Evolutionary conservation across 1,140 invertebrate species (phyloP).

Genomic region (Rhagoletis zephyria): DNA sequence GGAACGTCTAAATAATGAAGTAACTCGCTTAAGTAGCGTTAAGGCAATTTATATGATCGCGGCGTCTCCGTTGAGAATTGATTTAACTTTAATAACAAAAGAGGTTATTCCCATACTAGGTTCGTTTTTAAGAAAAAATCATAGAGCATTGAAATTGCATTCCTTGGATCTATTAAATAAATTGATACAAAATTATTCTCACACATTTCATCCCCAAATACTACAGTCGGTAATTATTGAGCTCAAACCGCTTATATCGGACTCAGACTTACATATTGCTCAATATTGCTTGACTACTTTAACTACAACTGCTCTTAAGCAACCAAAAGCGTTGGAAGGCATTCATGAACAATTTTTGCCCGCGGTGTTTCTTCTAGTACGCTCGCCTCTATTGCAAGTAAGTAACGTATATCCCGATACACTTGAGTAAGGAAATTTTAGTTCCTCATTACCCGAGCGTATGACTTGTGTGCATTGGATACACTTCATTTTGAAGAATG

Average conservation of each 20-base stretch:
- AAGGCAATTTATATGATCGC: constrained; percentile 96
- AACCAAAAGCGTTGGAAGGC: constrained; percentile 73
- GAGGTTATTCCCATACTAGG: constrained; percentile 93
- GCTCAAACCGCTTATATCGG: constrained; percentile 90
- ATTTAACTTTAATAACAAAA: constrained; percentile 87
- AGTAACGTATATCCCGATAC: background rate
- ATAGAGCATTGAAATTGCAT: constrained; percentile 92
- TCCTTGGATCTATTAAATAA: constrained; percentile 93
- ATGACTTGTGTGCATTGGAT: too few relatives aligned
- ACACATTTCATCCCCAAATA: constrained; percentile 80
- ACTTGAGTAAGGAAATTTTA: too few relatives aligned
- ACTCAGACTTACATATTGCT: constrained; percentile 95
- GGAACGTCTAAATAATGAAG: constrained; percentile 95
- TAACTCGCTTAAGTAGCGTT: constrained; percentile 94
- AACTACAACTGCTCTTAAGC: constrained; percentile 76
- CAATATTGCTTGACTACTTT: constrained; percentile 88
- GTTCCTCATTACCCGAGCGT: too few relatives aligned
- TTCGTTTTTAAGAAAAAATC: constrained; percentile 96
- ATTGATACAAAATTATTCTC: constrained; percentile 88
- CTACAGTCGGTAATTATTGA: constrained; percentile 86
- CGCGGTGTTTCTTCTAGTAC: constrained; percentile 88
- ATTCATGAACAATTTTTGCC: constrained; percentile 81
- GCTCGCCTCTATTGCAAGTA: constrained; percentile 90
- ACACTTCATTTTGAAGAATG: too few relatives aligned
- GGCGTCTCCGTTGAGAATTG: constrained; percentile 88